Conservation (phyloP, 2,797 vertebrate genomes). For the Tokudaia muenninki region DNA sequence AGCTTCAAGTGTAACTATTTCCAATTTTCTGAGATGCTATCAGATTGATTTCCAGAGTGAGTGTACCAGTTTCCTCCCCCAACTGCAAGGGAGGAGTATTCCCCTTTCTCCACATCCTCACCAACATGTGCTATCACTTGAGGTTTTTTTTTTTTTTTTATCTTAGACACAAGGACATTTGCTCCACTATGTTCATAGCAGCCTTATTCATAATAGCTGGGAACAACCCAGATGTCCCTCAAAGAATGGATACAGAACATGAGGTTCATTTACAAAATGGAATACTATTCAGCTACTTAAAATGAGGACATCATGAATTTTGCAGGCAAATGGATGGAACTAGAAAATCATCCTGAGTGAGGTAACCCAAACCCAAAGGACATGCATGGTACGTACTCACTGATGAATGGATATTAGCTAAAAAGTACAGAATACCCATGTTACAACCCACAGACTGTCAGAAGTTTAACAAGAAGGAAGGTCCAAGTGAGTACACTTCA, state of each 20-base stretch:
- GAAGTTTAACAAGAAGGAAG: too few relatives aligned
- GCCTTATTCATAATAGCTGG: neutral
- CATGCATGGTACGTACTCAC: neutral
- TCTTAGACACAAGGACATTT: neutral
- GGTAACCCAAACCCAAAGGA: neutral
- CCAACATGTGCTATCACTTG: neutral
- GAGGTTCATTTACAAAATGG: neutral
- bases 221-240: neutral
- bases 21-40: neutral
- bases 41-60: neutral
- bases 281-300: neutral
- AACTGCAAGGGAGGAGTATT: neutral
- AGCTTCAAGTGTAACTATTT: neutral
- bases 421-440: too few relatives aligned
- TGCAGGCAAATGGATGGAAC: neutral
- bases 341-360: neutral
- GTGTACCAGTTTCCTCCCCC: neutral
- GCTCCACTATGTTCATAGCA: neutral
- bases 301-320: neutral
- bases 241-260: neutral
- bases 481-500: too few relatives aligned
- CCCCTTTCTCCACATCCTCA: neutral
- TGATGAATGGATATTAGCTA: too few relatives aligned
- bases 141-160: neutral
- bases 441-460: too few relatives aligned